Evolutionary conservation across 2,888 invertebrate genomes (phyloP).

Genomic region (Meganola albula): DNA sequence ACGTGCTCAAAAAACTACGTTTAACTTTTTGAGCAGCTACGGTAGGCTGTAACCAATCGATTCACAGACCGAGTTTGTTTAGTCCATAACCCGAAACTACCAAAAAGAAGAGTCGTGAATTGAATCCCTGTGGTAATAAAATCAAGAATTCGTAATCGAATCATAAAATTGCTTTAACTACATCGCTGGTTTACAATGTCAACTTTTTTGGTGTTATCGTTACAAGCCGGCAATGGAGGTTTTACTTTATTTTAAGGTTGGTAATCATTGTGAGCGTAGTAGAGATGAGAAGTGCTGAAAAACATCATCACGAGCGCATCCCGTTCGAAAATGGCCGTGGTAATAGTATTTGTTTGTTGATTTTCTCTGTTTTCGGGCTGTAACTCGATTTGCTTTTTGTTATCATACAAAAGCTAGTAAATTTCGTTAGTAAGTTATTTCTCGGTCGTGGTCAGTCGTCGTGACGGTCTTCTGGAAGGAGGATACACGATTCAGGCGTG

Average conservation of each 20-base stretch:
- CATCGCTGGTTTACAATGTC: conserved; percentile 27
- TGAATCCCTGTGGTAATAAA: conserved; percentile 44
- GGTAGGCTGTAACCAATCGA: conserved; percentile 59
- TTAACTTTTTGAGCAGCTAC: conserved; percentile 32
- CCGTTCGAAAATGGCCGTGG: conserved; percentile 69
- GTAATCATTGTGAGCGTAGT: conserved; percentile 2
- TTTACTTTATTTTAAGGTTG: background rate
- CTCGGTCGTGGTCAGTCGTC: conserved; percentile 51
- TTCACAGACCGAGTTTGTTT: conserved; percentile 66
- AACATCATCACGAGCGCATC: conserved; percentile 70
- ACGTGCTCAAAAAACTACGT: conserved; percentile 32
- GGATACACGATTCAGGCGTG: conserved; percentile 52
- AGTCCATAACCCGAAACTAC: conserved; percentile 53
- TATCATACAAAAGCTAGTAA: conserved; percentile 62
- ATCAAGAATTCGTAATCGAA: conserved; percentile 5
- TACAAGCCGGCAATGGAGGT: background rate
- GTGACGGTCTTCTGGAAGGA: conserved; percentile 45
- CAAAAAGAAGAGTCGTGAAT: conserved; percentile 70
- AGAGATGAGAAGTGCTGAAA: conserved; percentile 43
- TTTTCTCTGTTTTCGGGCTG: conserved; percentile 71
- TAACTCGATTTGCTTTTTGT: conserved; percentile 78
- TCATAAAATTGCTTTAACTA: background rate
- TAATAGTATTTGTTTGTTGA: conserved; percentile 74
- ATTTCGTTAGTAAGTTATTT: conserved; percentile 62
- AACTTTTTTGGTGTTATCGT: conserved; percentile 3